phyloP scores from a whole-genome alignment of 2,797 vertebrate species.

The Loriculus beryllinus region DNA sequence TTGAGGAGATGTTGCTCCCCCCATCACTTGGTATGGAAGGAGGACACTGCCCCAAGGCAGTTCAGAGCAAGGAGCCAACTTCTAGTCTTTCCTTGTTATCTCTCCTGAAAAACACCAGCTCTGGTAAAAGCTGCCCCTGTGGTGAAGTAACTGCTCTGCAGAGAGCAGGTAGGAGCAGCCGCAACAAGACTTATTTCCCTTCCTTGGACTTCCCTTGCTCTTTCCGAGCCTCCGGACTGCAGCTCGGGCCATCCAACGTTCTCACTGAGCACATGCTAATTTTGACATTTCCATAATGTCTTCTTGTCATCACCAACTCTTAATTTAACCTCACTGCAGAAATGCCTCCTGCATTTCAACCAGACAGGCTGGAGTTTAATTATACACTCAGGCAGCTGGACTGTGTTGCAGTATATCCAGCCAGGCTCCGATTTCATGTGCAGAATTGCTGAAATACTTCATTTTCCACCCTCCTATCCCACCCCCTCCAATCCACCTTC shows the following conservation, averaged over 20 bases:
- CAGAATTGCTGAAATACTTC: not conserved
- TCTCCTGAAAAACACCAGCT: not conserved
- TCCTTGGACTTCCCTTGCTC: not conserved
- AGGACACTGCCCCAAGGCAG: not conserved
- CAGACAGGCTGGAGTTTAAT: constrained; percentile 63
- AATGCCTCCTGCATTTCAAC: constrained; percentile 68
- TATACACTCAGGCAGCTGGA: constrained; percentile 53
- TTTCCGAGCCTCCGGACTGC: not conserved
- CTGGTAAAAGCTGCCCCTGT: not conserved
- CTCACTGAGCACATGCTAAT: constrained; percentile 59
- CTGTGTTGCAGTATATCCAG: constrained; percentile 38
- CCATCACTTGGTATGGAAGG: not conserved
- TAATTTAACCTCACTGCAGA: constrained; percentile 49
- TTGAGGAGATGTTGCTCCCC: accelerated
- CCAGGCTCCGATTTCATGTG: not conserved
- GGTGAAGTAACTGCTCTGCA: not conserved
- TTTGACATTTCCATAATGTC: constrained; percentile 69
- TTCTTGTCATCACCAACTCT: constrained; percentile 67
- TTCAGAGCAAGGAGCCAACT: not conserved
- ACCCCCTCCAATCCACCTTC: not conserved
- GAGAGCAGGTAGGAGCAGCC: not conserved
- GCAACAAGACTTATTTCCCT: not conserved
- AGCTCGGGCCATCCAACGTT: not conserved
- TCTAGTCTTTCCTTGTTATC: not conserved
- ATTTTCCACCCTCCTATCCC: not conserved